Base-by-base conservation (phyloP, 2,113 vertebrate genomes). In the Bufo bufo region DNA sequence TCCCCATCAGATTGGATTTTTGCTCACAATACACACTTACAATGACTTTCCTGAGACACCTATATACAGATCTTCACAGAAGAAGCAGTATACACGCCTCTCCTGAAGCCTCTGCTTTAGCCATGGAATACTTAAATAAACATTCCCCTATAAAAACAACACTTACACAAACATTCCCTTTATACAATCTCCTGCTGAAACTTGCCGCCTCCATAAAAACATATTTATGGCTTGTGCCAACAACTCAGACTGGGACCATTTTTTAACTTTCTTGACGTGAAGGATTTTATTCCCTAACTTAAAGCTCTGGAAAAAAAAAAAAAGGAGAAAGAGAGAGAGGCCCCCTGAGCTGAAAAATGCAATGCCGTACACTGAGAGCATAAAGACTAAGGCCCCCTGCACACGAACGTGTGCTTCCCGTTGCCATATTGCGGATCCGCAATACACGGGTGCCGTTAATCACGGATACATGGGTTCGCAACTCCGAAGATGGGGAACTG, bases 131-230 rank as follows among this genome's bases (percentile, higher is more conserved):
- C 87, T 83, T 77, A 83, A 83, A 83, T 83, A 88, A 84, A 88
- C 87, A 88, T 78, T 84, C 69, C 45, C 87, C 71, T 77, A 83
- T 77, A 88, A 88, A 82, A 77, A 63, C 87, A 84, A 65, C 58
- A 77, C 81, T 87, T 87, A 82, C 78, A 87, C 77, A 87, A 87
- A 87, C 79, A 87, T 87, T 75, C 86, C 86, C 79, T 87, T 87
- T 65, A 82, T 65, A 78, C 87, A 83, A 84, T 84, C 87, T 77
- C 87, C 54, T 65, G 87, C 87, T 54, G 81, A 65, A 84, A 77
- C 86, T 83, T 82, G 86, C 86, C 45, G 69, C 86, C 80, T 61
- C 80, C 59, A 88, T 88, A 83, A 88, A 87, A 82, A 77, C 66
- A 82, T 83, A 88, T 88, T 83, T 88, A 77, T 71, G 33, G 79